phyloP scores from a whole-genome alignment of 2,888 invertebrate genomes.

The Drosophila subquinaria region DNA sequence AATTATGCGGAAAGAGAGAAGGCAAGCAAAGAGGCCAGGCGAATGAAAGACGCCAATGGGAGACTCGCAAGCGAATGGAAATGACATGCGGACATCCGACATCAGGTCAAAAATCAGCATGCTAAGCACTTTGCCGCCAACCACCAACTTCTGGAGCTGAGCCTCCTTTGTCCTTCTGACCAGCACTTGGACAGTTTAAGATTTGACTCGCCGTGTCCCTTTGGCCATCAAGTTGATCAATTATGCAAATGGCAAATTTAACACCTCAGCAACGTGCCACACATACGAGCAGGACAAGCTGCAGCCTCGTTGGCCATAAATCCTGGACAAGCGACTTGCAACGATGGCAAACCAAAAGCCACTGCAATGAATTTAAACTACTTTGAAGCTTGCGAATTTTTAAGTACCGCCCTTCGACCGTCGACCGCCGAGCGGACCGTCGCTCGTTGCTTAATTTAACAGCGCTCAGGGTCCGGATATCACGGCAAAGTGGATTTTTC shows the following conservation, averaged over 20 bases:
- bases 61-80: constrained; percentile 45
- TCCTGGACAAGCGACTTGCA: constrained; percentile 49
- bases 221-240: constrained; percentile 73
- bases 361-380: constrained; percentile 71
- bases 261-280: constrained; percentile 71
- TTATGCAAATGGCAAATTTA: constrained; percentile 83
- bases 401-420: constrained; percentile 40
- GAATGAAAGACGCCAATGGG: constrained; percentile 16
- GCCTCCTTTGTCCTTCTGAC: constrained; percentile 19
- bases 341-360: constrained; percentile 32
- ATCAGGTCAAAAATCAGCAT: constrained; percentile 76
- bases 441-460: constrained; percentile 65
- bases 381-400: constrained; percentile 62
- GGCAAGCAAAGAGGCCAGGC: constrained; percentile 11
- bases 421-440: neutral
- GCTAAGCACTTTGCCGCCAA: constrained; percentile 63
- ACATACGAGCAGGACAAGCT: constrained; percentile 19
- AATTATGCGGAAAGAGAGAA: constrained; percentile 72
- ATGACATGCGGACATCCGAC: constrained; percentile 80
- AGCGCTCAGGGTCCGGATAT: constrained; percentile 65
- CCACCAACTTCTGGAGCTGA: constrained; percentile 27
- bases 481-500: constrained; percentile 80
- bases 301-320: constrained; percentile 58
- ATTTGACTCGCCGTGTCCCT: constrained; percentile 20
- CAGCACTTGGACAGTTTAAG: constrained; percentile 55